phyloP scores from a whole-genome alignment of 64 coral and sea anemone species.

The Actinia tenebrosa region DNA sequence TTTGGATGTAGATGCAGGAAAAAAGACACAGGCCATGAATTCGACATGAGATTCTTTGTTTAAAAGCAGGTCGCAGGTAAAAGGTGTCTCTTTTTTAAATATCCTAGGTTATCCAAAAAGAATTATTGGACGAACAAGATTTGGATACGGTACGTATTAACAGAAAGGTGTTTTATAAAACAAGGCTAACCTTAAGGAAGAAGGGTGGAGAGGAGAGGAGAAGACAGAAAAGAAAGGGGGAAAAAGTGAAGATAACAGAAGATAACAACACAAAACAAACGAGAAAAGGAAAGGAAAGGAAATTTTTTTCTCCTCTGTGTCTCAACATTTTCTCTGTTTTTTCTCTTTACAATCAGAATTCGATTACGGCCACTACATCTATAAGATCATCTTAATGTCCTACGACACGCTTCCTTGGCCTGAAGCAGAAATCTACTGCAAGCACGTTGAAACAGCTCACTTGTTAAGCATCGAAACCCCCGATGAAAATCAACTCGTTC shows the following conservation, averaged over 20 bases:
- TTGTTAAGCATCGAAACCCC: conserved; percentile 22
- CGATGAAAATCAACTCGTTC: conserved; percentile 18
- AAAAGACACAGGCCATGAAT: too few species aligned
- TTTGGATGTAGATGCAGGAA: too few species aligned
- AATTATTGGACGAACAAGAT: conserved; percentile 33
- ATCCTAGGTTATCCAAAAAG: conserved; percentile 50
- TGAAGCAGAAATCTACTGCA: conserved; percentile 67
- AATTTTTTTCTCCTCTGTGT: neutral
- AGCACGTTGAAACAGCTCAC: conserved; percentile 37
- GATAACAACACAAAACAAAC: too few species aligned
- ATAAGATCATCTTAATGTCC: conserved; percentile 38
- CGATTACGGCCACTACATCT: conserved; percentile 37
- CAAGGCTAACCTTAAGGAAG: too few species aligned
- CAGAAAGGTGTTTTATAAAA: neutral
- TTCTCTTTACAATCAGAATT: conserved; percentile 34
- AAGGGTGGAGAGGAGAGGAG: too few species aligned
- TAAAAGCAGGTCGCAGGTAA: neutral
- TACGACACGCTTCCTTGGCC: conserved; percentile 58
- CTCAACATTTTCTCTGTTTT: neutral
- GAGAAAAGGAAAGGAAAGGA: neutral
- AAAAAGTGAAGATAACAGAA: too few species aligned
- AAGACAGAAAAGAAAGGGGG: too few species aligned
- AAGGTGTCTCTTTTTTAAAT: neutral
- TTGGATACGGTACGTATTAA: conserved; percentile 59
- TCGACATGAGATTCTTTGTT: neutral